Evolutionary conservation across 2,113 vertebrate genomes (phyloP), one percentile per base, ranked within the genome.

Genomic region (Ciconia boyciana): DNA sequence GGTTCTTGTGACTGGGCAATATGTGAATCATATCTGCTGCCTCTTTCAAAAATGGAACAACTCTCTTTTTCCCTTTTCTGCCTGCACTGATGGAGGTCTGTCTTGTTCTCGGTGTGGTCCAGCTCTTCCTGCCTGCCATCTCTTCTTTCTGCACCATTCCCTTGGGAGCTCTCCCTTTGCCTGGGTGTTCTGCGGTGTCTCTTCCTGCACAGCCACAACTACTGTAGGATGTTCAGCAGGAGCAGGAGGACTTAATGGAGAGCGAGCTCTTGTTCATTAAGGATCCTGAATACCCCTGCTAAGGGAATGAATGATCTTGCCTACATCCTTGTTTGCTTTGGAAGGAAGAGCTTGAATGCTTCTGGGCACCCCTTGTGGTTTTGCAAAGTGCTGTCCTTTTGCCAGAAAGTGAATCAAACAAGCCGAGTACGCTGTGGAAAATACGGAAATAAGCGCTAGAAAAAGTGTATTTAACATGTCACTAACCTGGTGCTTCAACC

Each of bases 1-100:
- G 44, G 24, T 41, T 49, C 17, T 58, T 8, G 36, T 17, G 24
- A 6, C 44, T 9, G 91, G 46, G 34, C 18, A 11, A 9, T 7
- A 3, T 39, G 39, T 2, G 21, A 19, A 13, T 51, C n/a, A 16
- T 18, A 0, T 11, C 51, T 22, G 29, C 64, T 19, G 39, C 60
- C 34, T 10, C 71, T 36, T 12, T 44, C 44, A 34, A 7, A 29
- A 36, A 22, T 7, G 19, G 34, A 13, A 32, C n/a, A 41, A 22
- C 34, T 64, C 31, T n/a, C 12, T 7, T 60, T 57, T n/a, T 41
- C 19, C 21, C n/a, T 48, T 26, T 28, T n/a, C 34, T 22, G 52
- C 60, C 31, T 36, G 48, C 7, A 2, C 25, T 46, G 3, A 19
- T 0, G 0, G 29, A 25, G n/a, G 21, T 43, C 61, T 25, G 18